Base-by-base conservation (phyloP, 1,140 invertebrate genomes). In the Diorhabda carinulata region DNA sequence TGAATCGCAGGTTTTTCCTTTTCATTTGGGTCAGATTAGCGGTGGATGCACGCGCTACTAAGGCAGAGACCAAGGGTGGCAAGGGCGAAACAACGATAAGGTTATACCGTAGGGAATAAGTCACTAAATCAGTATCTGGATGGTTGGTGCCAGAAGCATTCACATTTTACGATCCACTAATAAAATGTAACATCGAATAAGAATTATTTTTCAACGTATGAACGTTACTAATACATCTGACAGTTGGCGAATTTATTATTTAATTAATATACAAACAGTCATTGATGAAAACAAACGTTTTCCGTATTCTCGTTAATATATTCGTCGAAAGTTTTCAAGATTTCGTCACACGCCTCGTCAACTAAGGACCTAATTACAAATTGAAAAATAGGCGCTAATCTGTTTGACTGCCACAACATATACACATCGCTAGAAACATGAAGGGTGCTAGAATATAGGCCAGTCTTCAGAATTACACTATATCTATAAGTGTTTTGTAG, bases 1-100 rank as follows among this genome's bases (percentile, higher is more conserved):
- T 45, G 40, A 10, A 10, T 10, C 41, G 61, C 61, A 62, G 42
- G 64, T 65, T 65, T 65, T 65, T 65, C 64, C 47, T 65, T 65
- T 65, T 65, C 64, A 65, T 65, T 57, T 57, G 64, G 64, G 64
- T 65, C 47, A 65, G 64, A 65, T 65, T 65, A 65, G 64, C 64
- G 64, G 64, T 57, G 63, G 45, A 56, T 57, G 52, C 47, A 52
- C 47, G 47, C 47, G 47, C 47, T 52, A n/a, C 47, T 52, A n/a
- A 52, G 47, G 47, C n/a, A 6, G 47, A 6, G 47, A 52, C 47
- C 47, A 52, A n/a, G 2, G n/a, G 6, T 6, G 47, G 47, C 6
- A 52, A n/a, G 47, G 47, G 6, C 6, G n/a, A n/a, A 3, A n/a
- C 6, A 52, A n/a, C 47, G 47, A 52, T 52, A 52, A 52, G 47